phyloP scores from a whole-genome alignment of 2,113 vertebrate species.

The Cranoglanis bouderius region DNA sequence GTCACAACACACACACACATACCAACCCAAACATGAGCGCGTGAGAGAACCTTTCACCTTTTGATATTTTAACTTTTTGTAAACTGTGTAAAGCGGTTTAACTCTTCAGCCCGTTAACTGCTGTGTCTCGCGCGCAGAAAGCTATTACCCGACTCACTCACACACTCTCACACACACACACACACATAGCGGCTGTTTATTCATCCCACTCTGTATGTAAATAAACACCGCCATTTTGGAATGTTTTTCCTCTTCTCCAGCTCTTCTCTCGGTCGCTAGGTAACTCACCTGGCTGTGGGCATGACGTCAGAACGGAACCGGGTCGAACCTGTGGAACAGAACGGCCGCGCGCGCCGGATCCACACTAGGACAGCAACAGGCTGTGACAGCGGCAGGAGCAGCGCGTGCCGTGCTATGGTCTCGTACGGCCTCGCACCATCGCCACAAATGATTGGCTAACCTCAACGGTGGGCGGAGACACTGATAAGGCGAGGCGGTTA shows the following conservation, averaged over 20 bases:
- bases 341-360: not conserved
- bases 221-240: not conserved
- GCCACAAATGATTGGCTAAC: not conserved
- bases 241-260: not conserved
- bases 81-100: too few species aligned
- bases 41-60: too few species aligned
- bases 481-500: not conserved
- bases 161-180: not conserved
- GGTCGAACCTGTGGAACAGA: not conserved
- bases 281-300: constrained; percentile 72
- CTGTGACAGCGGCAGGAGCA: not conserved
- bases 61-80: too few species aligned
- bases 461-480: not conserved
- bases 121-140: too few species aligned
- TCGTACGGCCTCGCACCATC: not conserved
- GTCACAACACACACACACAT: constrained; percentile 10
- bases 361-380: not conserved
- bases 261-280: not conserved
- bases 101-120: too few species aligned
- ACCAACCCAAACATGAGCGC: not conserved
- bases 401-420: not conserved
- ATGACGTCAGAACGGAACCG: constrained; percentile 56
- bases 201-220: not conserved
- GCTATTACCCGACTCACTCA: not conserved
- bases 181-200: not conserved